Evolutionary conservation across 2,797 vertebrate genomes (phyloP), one percentile per base, ranked within the genome.

Genomic region (Chelmon rostratus): DNA sequence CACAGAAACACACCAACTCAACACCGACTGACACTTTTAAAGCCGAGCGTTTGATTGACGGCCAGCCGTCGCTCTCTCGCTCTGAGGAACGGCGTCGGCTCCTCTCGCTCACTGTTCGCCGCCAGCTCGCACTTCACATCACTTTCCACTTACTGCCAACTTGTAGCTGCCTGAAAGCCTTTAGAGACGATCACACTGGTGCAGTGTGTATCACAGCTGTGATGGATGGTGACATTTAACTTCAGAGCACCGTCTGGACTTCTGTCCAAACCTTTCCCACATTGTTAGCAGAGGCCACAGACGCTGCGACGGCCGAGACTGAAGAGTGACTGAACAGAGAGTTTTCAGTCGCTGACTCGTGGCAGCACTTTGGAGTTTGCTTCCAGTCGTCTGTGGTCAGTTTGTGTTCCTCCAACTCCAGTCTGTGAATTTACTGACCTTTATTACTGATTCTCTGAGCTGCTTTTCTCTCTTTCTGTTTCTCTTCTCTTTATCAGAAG

Each of bases 41-140:
- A 58, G 18, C 6, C 13, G 3, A 31, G n/a, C 25, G 47, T 54
- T 35, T 79, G 54, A 53, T 62, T 77, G 25, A 28, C 56, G 44
- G 47, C 47, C 73, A 28, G 44, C 76, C 66, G 28, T 66, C n/a
- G 3, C n/a, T 66, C 46, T 46, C 69, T 54, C 53, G 38, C 21
- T 38, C 25, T 62, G 47, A 8, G 37, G 23, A 38, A 40, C 31
- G 50, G 9, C 49, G n/a, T 23, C 35, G 37, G 37, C 6, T 0
- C 16, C 25, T 12, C 37, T 64, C 61, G 35, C 21, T 6, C 67
- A 23, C 40, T 33, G 35, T 35, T 78, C 44, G 25, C 52, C 38
- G 31, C 19, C 69, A 33, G 56, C 54, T 73, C 56, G 53, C 69
- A 61, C 21, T 15, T 49, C 11, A 46, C 0, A 47, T 21, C 8